Conservation (phyloP, 2,888 invertebrate genomes). For the Anthoptus insignis region DNA sequence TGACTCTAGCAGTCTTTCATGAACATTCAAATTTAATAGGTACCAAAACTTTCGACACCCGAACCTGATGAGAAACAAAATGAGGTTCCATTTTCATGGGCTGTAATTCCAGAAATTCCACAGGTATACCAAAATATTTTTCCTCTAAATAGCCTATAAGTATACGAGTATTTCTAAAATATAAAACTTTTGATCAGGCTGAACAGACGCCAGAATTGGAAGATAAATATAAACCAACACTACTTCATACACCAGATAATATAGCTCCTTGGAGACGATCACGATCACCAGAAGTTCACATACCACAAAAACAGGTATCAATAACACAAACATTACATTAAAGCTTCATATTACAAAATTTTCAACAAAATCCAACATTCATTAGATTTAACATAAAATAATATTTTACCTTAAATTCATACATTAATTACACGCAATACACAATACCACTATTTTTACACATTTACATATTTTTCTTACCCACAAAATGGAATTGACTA, state of each 20-base stretch:
- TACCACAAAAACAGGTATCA: slow-evolving; percentile 23
- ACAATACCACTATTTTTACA: slow-evolving; percentile 22
- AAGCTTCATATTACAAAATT: slow-evolving; percentile 27
- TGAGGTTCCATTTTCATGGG: slow-evolving; percentile 78
- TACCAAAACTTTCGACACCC: slow-evolving; percentile 64
- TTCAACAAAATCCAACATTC: not conserved
- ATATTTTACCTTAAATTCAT: not conserved
- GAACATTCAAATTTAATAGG: slow-evolving; percentile 57
- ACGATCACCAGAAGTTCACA: slow-evolving; percentile 75
- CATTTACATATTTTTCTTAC: slow-evolving; percentile 1
- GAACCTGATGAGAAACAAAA: slow-evolving; percentile 64
- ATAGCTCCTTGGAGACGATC: slow-evolving; percentile 73
- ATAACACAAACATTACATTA: slow-evolving; percentile 25
- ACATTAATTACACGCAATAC: slow-evolving; percentile 24
- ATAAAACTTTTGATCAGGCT: slow-evolving; percentile 63
- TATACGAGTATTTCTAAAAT: slow-evolving; percentile 20
- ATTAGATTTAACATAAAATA: not conserved
- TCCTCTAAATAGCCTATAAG: slow-evolving; percentile 14
- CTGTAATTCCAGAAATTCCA: slow-evolving; percentile 80
- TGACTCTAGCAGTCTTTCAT: not conserved
- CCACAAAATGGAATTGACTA: slow-evolving; percentile 27
- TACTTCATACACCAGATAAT: slow-evolving; percentile 69
- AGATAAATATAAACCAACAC: slow-evolving; percentile 76
- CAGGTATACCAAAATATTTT: slow-evolving; percentile 64
- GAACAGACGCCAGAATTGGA: slow-evolving; percentile 81